These are phyloP conservation scores for Mystacornis crossleyi DNA, from an alignment of 2,113 vertebrate genomes.

Conservation along the genomic window DNA sequence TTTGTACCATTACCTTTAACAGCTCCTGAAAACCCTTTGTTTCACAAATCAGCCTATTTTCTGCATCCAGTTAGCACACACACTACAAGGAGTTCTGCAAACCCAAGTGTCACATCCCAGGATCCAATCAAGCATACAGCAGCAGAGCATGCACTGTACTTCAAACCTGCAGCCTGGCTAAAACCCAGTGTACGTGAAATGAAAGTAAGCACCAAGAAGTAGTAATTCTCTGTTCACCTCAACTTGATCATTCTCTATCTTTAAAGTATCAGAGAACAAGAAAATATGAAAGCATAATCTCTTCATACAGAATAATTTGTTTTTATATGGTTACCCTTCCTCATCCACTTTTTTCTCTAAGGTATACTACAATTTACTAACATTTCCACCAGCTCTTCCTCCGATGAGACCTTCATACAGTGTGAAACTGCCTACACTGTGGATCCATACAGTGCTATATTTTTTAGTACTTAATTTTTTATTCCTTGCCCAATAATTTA, in stretches of 20 bases:
- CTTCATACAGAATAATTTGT: neutral
- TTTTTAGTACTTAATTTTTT: neutral
- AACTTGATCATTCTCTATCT: neutral
- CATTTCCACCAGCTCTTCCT: neutral
- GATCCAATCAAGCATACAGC: neutral
- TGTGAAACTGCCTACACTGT: fast-evolving
- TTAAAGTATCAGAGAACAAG: neutral
- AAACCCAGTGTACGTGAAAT: neutral
- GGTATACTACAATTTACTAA: neutral
- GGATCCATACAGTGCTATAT: neutral
- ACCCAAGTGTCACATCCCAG: neutral
- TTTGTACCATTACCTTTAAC: neutral
- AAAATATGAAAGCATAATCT: neutral
- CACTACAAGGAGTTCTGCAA: neutral
- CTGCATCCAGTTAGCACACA: neutral
- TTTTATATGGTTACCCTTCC: neutral
- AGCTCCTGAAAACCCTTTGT: neutral
- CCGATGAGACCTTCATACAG: neutral
- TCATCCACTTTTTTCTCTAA: neutral
- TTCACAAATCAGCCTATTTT: neutral
- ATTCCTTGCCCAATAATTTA: neutral
- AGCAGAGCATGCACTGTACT: neutral
- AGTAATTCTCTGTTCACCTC: neutral
- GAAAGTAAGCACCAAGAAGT: neutral
- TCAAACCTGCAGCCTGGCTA: neutral